These are phyloP conservation scores for Tokudaia tokunoshimensis DNA, from an alignment of 2,797 vertebrate genomes.

Conservation along the genomic window DNA sequence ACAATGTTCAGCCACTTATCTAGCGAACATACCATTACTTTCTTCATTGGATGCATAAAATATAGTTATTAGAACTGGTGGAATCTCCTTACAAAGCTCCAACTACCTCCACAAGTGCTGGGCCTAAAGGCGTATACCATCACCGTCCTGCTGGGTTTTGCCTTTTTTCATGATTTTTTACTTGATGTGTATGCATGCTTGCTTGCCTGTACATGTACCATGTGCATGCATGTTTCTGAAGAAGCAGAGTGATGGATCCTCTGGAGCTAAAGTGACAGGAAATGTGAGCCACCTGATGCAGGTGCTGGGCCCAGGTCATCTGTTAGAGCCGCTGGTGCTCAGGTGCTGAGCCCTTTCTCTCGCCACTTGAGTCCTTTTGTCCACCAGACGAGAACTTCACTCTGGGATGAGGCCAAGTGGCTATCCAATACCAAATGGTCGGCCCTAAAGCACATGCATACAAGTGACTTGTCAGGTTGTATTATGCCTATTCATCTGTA, in stretches of 20 bases:
- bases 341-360: not conserved
- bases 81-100: not conserved
- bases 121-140: too few relatives aligned
- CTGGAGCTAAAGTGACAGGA: not conserved
- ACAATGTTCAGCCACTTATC: not conserved
- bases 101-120: too few relatives aligned
- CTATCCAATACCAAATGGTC: not conserved
- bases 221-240: too few relatives aligned
- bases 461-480: not conserved
- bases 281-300: not conserved
- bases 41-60: slow-evolving; percentile 43
- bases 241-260: too few relatives aligned
- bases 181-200: not conserved
- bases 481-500: not conserved
- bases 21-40: not conserved
- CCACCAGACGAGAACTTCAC: not conserved
- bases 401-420: not conserved
- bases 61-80: not conserved
- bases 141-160: not conserved
- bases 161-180: not conserved
- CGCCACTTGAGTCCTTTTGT: not conserved
- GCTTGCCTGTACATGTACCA: not conserved
- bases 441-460: not conserved
- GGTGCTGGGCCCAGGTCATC: not conserved
- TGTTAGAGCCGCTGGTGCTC: not conserved